These are phyloP conservation scores for Embiotoca jacksoni DNA, from an alignment of 2,113 vertebrate species.

Conservation along the genomic window DNA sequence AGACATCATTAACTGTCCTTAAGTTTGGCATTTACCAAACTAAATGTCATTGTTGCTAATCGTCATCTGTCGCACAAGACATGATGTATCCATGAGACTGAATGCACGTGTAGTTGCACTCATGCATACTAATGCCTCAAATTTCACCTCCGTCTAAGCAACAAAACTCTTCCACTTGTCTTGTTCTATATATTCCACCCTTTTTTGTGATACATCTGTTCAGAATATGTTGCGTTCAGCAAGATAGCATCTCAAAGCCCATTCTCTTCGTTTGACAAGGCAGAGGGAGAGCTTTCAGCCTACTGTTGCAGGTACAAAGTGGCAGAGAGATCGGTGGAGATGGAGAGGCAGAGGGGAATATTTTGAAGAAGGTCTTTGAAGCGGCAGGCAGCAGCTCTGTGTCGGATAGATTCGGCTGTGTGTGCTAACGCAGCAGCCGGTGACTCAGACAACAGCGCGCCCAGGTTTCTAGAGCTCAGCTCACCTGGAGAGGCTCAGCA, in stretches of 20 bases:
- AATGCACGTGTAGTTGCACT: constrained; percentile 1
- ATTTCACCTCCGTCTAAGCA: constrained; percentile 7
- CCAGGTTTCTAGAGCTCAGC: constrained; percentile 54
- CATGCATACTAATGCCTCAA: constrained; percentile 28
- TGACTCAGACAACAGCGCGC: constrained; percentile 63
- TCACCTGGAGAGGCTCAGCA: constrained; percentile 70
- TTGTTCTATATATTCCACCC: constrained; percentile 36
- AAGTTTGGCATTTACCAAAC: constrained; percentile 73
- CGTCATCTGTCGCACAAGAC: constrained; percentile 51
- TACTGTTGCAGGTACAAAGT: constrained; percentile 55
- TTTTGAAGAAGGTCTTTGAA: constrained; percentile 73
- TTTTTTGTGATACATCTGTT: constrained; percentile 50
- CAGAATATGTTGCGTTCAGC: constrained; percentile 22
- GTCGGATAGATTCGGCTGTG: constrained; percentile 47
- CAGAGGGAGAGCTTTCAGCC: constrained; percentile 53
- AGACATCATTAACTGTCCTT: constrained; percentile 70
- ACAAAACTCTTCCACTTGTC: constrained; percentile 35
- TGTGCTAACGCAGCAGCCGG: constrained; percentile 58
- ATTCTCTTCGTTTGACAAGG: constrained; percentile 41
- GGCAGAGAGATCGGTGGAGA: constrained; percentile 45
- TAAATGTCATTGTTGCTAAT: constrained; percentile 79
- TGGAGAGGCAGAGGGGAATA: constrained; percentile 49
- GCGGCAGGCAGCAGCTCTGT: constrained; percentile 49
- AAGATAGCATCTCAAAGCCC: constrained; percentile 47
- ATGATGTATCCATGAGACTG: constrained; percentile 10